phyloP scores from a whole-genome alignment of 2,888 invertebrate genomes.

The Nephrotoma guestfalica region DNA sequence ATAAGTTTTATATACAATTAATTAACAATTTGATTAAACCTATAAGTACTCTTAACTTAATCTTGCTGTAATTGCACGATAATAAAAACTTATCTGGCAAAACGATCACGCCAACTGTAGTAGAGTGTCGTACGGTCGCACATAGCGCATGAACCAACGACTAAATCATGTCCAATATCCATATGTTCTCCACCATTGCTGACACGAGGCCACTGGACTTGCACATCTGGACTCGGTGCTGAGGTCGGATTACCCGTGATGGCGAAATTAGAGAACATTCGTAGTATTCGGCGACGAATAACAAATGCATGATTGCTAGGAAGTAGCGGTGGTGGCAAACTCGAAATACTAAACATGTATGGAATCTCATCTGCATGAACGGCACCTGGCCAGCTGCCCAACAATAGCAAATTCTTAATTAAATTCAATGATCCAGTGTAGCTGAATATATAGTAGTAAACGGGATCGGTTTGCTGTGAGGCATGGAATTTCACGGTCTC shows the following conservation, averaged over 20 bases:
- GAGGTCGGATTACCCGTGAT: conserved; percentile 16
- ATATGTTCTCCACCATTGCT: conserved; percentile 32
- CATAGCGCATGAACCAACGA: conserved; percentile 34
- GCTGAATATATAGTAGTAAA: conserved; percentile 10
- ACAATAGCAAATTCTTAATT: conserved; percentile 5
- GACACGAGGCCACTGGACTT: conserved; percentile 30
- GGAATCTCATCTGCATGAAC: conserved; percentile 33
- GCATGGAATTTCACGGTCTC: conserved; percentile 8
- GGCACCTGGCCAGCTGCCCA: conserved; percentile 15
- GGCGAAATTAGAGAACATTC: conserved; percentile 39
- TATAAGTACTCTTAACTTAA: background rate
- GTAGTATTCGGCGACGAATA: conserved; percentile 30
- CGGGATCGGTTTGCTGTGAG: conserved; percentile 5
- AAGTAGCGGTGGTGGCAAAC: conserved; percentile 18
- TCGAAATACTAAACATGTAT: conserved; percentile 27
- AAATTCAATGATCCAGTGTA: conserved; percentile 11
- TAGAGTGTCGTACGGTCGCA: conserved; percentile 27
- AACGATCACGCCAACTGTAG: background rate
- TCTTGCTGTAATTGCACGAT: background rate
- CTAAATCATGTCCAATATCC: conserved; percentile 33
- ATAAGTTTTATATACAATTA: background rate
- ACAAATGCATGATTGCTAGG: conserved; percentile 29
- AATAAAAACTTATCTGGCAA: background rate
- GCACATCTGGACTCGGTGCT: background rate
- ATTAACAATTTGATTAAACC: background rate